Evolutionary conservation across 2,113 vertebrate genomes (phyloP), one percentile per base, ranked within the genome.

Genomic region (Athene cunicularia): DNA sequence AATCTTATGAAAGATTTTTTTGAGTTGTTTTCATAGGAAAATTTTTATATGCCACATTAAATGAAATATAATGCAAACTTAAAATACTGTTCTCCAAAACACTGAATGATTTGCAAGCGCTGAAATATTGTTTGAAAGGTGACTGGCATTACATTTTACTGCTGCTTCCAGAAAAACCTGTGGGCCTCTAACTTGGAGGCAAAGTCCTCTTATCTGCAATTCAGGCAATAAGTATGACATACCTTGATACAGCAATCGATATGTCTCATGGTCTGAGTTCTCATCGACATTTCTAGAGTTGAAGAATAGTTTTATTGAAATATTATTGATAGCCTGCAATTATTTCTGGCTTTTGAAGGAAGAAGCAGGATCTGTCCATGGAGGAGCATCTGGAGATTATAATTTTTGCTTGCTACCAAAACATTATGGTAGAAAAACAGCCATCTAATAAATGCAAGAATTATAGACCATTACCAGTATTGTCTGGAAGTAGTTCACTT

Each of bases 91-190:
- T 86, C 63, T 72, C 62, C 5, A 5, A 76, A 94, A 87, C 49
- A 32, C 39, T 28, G 70, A 79, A 75, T 56, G 52, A 80, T 81
- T 89, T 93, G 60, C 60, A 89, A 95, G 73, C 28, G 56, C 39
- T 79, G 8, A 64, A 72, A 37, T 35, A 64, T 43, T 84, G 74
- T 53, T 84, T 89, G 56, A 95, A 91, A 90, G 70, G 52, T 66
- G 83, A 60, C 63, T 91, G 89, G 66, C 70, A 76, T 56, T 74
- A 35, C 12, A 39, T 81, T 89, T 87, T 72, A 84, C 64, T 82
- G 70, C 60, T 93, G 77, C 56, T 94, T 91, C 66, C 92, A 96
- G 77, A 75, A 85, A 91, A 95, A 85, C 33, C 27, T 75, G 30
- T 23, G 33, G 60, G 79, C 60, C 77, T 87, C 83, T 62, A 19